Evolutionary conservation across 2,888 invertebrate genomes (phyloP), one percentile per base, ranked within the genome.

Genomic region (Furcula furcula): DNA sequence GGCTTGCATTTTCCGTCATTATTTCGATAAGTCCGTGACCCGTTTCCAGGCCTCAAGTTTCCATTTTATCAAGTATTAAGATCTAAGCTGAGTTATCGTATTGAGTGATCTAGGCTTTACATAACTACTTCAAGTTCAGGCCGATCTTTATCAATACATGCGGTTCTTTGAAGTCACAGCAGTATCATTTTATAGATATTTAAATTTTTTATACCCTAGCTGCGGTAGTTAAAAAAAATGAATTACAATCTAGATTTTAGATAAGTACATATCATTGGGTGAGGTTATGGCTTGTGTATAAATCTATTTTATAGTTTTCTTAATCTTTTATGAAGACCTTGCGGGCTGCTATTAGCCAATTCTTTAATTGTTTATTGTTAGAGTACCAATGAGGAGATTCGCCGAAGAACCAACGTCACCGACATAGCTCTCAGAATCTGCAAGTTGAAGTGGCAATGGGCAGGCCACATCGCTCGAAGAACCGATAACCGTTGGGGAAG

Each of bases 1-100:
- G n/a, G n/a, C n/a, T 21, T 3, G 21, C 41, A 51, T 54, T 50
- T 55, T 56, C 55, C 48, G 34, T 45, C 40, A 55, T 62, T 44
- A 54, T 48, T 66, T 58, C 54, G 54, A 59, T 43, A 53, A 54
- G 67, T 46, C 74, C 77, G 63, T 83, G 85, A 81, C 81, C 82
- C 49, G 67, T 59, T 76, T 60, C 56, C 51, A 67, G 54, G 63
- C 57, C 70, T 77, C 67, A 68, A 70, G 74, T 75, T 76, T 66
- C 72, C 62, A 48, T 50, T 39, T 46, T 75, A 83, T 81, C 83
- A 70, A 64, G 63, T 57, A 65, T 60, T 54, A 66, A 60, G 68
- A 83, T 83, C 77, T 74, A 53, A 66, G 66, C 69, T 74, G 71
- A 56, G 50, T 65, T 79, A 82, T 82, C 77, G 67, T 49, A 48